phyloP scores from a whole-genome alignment of 2,888 invertebrate species.

The Empis stercorea region DNA sequence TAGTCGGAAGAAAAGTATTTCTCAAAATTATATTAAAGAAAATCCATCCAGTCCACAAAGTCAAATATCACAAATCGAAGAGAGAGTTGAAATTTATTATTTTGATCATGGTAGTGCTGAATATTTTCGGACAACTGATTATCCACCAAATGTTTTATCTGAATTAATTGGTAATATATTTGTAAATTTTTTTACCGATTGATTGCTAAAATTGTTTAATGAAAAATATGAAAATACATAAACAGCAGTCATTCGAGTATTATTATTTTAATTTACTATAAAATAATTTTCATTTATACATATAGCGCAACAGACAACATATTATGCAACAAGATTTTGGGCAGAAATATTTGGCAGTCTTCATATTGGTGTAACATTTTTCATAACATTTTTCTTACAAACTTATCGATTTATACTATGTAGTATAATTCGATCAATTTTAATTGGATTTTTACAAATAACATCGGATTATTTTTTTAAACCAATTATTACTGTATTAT shows the following conservation, averaged over 20 bases:
- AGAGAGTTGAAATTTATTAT: constrained; percentile 47
- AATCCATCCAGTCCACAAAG: not conserved
- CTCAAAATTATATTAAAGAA: not conserved
- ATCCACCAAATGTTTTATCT: constrained; percentile 43
- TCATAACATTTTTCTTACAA: constrained; percentile 48
- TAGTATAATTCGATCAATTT: constrained; percentile 44
- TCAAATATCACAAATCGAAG: not conserved
- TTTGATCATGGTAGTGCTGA: constrained; percentile 55
- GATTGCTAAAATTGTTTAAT: too few species aligned
- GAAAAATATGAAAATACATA: too few species aligned
- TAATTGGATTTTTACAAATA: constrained; percentile 47
- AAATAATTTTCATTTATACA: constrained; percentile 3
- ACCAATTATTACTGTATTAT: constrained; percentile 48
- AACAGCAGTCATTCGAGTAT: too few species aligned
- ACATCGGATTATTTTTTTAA: constrained; percentile 54
- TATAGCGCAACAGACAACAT: constrained; percentile 46
- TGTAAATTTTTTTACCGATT: too few species aligned
- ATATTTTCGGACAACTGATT: constrained; percentile 50
- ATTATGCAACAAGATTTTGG: constrained; percentile 49
- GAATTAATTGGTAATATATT: constrained; percentile 23
- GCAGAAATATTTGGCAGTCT: constrained; percentile 51
- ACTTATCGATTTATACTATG: constrained; percentile 44
- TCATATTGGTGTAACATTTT: constrained; percentile 46
- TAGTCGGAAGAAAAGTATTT: not conserved
- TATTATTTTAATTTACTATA: too few species aligned